Conservation (phyloP, 2,888 invertebrate genomes). For the Lithophane leautieri region DNA sequence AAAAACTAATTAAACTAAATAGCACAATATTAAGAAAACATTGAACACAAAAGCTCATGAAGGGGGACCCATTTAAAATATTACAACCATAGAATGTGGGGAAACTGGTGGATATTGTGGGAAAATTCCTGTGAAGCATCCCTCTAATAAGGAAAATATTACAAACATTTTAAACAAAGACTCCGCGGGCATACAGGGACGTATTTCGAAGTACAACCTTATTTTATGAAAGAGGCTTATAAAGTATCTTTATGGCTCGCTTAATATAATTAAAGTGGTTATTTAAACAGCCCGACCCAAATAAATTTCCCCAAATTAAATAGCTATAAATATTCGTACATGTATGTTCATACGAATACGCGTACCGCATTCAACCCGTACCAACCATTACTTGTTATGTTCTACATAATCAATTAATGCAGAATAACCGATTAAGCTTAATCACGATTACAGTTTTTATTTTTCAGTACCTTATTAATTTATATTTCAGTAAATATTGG, state of each 20-base stretch:
- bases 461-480: not conserved
- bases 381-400: too few relatives aligned
- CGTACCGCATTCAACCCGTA: conserved; percentile 6
- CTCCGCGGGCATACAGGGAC: conserved; percentile 25
- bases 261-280: conserved; percentile 60
- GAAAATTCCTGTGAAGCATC: conserved; percentile 31
- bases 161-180: conserved; percentile 54
- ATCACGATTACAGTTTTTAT: not conserved
- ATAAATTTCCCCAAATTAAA: conserved; percentile 58
- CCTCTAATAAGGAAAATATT: conserved; percentile 53
- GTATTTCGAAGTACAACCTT: conserved; percentile 42
- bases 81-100: conserved; percentile 39
- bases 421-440: conserved; percentile 18
- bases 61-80: conserved; percentile 38
- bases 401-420: conserved; percentile 27
- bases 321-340: conserved; percentile 34
- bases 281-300: conserved; percentile 56
- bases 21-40: conserved; percentile 3
- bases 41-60: conserved; percentile 6
- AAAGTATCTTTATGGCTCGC: conserved; percentile 55
- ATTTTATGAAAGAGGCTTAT: conserved; percentile 51
- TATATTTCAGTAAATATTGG: not conserved
- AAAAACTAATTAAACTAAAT: not conserved
- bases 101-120: conserved; percentile 20
- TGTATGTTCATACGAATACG: conserved; percentile 25